phyloP scores from a whole-genome alignment of 2,888 invertebrate genomes.

The Hemithea aestivaria region DNA sequence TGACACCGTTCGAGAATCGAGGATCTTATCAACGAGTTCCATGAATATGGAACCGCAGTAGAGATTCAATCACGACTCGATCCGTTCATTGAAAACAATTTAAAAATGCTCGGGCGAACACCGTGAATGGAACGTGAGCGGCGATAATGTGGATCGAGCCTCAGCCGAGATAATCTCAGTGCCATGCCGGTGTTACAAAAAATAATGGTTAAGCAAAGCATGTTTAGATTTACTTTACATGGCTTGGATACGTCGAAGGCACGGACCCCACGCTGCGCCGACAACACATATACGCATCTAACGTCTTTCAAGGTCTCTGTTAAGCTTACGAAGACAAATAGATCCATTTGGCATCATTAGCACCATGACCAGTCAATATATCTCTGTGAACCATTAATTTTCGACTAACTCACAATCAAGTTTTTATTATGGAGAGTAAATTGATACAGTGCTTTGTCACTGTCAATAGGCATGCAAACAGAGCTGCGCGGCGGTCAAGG shows the following conservation, averaged over 20 bases:
- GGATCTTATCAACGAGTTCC: conserved; percentile 23
- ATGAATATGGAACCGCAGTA: conserved; percentile 19
- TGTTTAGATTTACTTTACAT: conserved; percentile 20
- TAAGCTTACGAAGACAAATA: conserved; percentile 8
- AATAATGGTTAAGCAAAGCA: conserved; percentile 17
- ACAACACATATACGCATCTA: conserved; percentile 9
- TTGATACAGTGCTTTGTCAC: conserved; percentile 16
- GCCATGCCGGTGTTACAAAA: conserved; percentile 16
- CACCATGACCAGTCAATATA: conserved; percentile 1
- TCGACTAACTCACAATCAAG: conserved; percentile 3
- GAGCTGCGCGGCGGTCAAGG: conserved; percentile 23
- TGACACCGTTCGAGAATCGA: conserved; percentile 29
- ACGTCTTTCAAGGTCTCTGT: conserved; percentile 15
- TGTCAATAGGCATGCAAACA: conserved; percentile 18
- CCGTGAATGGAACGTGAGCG: conserved; percentile 20
- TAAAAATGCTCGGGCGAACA: conserved; percentile 14
- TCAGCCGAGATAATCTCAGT: conserved; percentile 17
- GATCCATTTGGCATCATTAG: conserved; percentile 6
- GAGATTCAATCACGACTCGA: conserved; percentile 19
- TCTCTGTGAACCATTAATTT: conserved; percentile 3
- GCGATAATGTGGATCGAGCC: conserved; percentile 19
- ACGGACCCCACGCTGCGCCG: conserved; percentile 16
- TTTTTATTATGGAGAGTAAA: conserved; percentile 8
- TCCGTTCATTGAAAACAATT: conserved; percentile 23
- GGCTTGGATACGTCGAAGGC: conserved; percentile 12